Percentiles rank a stretch among this genome's conserved stretches.
These are phyloP conservation scores for Ciconia stormi DNA, from an alignment of 2,113 vertebrate genomes.

Conservation along the genomic window DNA sequence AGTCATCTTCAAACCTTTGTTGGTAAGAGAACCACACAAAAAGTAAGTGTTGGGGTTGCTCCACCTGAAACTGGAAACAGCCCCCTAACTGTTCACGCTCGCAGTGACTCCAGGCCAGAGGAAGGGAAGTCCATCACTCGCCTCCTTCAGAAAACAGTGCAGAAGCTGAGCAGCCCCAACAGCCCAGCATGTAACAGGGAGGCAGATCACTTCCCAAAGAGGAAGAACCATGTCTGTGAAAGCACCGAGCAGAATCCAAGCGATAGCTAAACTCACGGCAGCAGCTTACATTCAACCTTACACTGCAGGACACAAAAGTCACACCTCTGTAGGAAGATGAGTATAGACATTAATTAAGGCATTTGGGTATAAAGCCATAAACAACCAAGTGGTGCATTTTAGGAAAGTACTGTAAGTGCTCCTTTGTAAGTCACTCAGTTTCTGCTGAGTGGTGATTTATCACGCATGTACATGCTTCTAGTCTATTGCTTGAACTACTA, in stretches of 20 bases:
- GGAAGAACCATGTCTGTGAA: background rate
- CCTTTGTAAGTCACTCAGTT: background rate
- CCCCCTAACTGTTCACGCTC: background rate
- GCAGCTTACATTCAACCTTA: background rate
- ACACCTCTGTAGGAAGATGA: background rate
- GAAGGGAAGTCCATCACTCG: background rate
- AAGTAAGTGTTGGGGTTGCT: background rate
- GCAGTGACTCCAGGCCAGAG: background rate
- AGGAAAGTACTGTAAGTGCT: background rate
- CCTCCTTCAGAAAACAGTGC: background rate
- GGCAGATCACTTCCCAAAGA: background rate
- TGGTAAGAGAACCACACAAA: background rate
- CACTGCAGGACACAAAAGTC: background rate
- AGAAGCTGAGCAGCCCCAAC: background rate
- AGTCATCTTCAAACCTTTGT: background rate
- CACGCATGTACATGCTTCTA: background rate
- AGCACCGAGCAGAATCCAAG: background rate
- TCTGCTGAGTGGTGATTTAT: background rate
- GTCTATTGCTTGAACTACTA: background rate
- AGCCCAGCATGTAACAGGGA: background rate
- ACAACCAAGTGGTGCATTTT: background rate
- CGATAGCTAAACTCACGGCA: background rate
- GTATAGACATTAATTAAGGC: background rate
- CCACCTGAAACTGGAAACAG: background rate
- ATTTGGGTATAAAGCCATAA: background rate